Conservation (phyloP, 2,113 vertebrate species). For the Strix uralensis region DNA sequence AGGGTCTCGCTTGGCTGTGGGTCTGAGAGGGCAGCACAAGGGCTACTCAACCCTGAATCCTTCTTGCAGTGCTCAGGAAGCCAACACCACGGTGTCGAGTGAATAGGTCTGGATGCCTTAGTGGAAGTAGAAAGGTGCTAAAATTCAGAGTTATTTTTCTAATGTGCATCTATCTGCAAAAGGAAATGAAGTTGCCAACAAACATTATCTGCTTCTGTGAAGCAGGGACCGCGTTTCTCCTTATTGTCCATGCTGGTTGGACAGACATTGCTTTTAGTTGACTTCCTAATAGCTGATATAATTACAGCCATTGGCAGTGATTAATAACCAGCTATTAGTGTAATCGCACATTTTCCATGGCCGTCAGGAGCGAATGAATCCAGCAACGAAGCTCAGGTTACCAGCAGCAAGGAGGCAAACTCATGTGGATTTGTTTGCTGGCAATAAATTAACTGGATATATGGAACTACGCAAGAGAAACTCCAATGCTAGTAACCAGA, state of each 20-base stretch:
- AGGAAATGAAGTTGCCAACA: background rate
- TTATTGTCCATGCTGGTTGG: background rate
- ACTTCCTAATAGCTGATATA: background rate
- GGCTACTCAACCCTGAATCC: background rate
- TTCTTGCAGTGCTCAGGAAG: background rate
- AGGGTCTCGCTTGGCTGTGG: background rate
- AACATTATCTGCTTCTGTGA: background rate
- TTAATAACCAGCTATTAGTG: constrained; percentile 7
- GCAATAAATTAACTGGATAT: background rate
- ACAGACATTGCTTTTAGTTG: background rate
- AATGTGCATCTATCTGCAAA: background rate
- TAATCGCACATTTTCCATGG: background rate
- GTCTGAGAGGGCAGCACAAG: background rate
- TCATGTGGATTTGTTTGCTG: background rate
- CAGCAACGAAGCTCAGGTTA: background rate
- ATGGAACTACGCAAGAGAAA: background rate
- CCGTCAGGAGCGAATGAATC: background rate
- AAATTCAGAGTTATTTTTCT: background rate
- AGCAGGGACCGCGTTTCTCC: background rate
- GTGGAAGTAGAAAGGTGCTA: background rate
- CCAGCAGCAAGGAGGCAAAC: background rate
- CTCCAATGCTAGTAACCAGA: background rate
- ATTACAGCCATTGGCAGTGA: background rate
- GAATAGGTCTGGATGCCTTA: background rate
- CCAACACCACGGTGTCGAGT: background rate